Conservation (phyloP, 2,113 vertebrate genomes). For the Varanus komodoensis region DNA sequence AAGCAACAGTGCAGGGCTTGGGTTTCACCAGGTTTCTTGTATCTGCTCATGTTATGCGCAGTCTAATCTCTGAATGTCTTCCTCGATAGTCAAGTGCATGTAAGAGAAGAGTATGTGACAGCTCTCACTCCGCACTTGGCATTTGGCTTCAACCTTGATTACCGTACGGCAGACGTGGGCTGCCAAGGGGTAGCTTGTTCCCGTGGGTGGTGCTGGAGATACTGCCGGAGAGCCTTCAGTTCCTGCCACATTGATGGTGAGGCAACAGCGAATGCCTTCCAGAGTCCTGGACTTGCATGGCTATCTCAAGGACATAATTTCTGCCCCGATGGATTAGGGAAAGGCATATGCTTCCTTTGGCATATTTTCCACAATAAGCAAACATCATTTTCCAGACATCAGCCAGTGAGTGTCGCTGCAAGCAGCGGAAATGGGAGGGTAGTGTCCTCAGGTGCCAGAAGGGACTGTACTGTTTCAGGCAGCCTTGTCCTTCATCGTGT, state of each 20-base stretch:
- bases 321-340: neutral
- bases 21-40: neutral
- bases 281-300: no score
- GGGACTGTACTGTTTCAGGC: neutral
- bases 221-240: neutral
- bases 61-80: no score
- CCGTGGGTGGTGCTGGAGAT: neutral
- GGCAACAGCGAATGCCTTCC: neutral
- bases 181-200: neutral
- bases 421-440: no score
- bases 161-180: neutral
- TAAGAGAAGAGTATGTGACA: neutral
- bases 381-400: no score
- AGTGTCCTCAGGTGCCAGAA: neutral
- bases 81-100: no score
- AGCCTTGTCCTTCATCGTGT: no score
- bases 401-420: no score
- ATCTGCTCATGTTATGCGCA: no score
- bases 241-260: neutral
- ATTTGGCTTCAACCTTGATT: neutral
- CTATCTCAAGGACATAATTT: neutral
- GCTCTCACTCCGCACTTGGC: neutral
- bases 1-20: neutral
- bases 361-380: neutral
- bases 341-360: neutral